phyloP scores from a whole-genome alignment of 2,888 invertebrate species.

The Eupithecia insigniata region DNA sequence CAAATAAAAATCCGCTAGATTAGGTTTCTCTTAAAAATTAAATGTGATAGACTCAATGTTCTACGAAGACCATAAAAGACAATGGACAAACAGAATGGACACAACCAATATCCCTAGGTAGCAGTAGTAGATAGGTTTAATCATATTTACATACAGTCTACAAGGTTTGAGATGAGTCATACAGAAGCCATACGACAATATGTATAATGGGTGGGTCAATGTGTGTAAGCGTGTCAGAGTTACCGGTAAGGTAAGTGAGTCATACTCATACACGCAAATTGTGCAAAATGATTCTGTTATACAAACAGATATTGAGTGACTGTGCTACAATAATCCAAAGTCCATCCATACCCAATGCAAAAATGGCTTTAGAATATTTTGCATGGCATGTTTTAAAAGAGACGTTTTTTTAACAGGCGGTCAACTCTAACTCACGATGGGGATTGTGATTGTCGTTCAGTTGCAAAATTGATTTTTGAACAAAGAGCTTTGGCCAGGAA shows the following conservation, averaged over 20 bases:
- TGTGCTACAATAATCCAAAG: not conserved
- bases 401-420: no score
- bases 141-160: not conserved
- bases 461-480: not conserved
- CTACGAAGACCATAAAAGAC: not conserved
- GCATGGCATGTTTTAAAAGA: not conserved
- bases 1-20: not conserved
- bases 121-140: not conserved
- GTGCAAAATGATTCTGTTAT: constrained; percentile 13
- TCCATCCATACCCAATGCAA: not conserved
- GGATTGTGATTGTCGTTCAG: not conserved
- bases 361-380: not conserved
- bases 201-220: not conserved
- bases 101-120: not conserved
- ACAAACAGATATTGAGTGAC: constrained; percentile 20
- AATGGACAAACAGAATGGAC: no score
- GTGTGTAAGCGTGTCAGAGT: not conserved
- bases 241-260: constrained; percentile 12
- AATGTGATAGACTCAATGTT: no score
- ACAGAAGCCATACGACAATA: not conserved
- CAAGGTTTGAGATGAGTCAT: constrained; percentile 1
- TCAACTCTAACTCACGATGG: no score
- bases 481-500: not conserved
- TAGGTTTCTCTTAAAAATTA: not conserved
- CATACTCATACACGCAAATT: constrained; percentile 16